Percentiles rank a stretch among this genome's conserved stretches.
These are phyloP conservation scores for Drosophila rhopaloa DNA, from an alignment of 1,140 invertebrate species.

Conservation along the genomic window DNA sequence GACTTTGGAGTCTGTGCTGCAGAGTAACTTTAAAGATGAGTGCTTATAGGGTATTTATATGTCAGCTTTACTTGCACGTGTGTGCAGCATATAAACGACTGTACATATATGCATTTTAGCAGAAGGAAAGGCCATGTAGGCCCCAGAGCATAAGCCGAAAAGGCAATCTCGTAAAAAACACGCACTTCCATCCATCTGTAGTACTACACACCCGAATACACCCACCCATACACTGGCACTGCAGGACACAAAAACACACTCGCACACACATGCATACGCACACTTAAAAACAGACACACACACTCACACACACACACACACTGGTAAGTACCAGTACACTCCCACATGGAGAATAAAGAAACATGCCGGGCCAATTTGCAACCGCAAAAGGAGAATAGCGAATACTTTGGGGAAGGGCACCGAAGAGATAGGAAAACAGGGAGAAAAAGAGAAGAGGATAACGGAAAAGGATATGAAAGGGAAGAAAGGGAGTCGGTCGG, in stretches of 20 bases:
- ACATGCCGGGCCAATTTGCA: conserved; percentile 60
- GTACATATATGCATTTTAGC: conserved; percentile 6
- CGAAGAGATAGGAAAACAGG: not conserved
- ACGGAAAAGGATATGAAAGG: not conserved
- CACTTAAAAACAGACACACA: conserved; percentile 26
- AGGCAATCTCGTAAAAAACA: conserved; percentile 52
- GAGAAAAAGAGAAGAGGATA: not conserved
- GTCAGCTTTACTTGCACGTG: conserved; percentile 17
- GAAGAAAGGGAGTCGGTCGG: not conserved
- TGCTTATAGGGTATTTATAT: conserved; percentile 22
- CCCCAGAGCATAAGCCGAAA: conserved; percentile 45
- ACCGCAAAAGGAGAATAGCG: conserved; percentile 37
- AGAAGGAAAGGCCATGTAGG: conserved; percentile 26
- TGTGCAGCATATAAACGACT: conserved; percentile 8
- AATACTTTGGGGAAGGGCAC: conserved; percentile 14
- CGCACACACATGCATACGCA: conserved; percentile 14
- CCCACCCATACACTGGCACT: conserved; percentile 19
- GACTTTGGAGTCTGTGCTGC: not conserved
- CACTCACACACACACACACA: conserved; percentile 28
- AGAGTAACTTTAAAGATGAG: conserved; percentile 21
- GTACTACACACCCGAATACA: conserved; percentile 3
- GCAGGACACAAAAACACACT: conserved; percentile 24
- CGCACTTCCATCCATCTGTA: conserved; percentile 45
- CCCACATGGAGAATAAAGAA: conserved; percentile 33
- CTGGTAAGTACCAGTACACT: conserved; percentile 13